These are phyloP conservation scores for Lophius americanus DNA, from an alignment of 2,797 vertebrate species.

Conservation along the genomic window DNA sequence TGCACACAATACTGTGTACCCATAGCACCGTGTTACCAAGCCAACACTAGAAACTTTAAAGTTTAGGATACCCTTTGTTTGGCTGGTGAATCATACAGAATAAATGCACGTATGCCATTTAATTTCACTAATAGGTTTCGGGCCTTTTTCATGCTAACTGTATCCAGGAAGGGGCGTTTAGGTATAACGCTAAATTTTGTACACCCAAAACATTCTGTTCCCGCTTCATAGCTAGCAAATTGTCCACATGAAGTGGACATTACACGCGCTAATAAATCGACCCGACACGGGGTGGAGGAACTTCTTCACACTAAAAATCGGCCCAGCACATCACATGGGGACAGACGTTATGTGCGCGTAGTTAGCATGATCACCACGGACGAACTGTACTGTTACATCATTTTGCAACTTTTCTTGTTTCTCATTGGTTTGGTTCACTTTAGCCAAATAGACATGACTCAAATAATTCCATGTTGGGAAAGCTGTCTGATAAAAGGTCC, in stretches of 20 bases:
- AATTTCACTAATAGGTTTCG: no score
- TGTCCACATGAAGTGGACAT: not conserved
- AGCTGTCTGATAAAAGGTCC: slow-evolving; percentile 21
- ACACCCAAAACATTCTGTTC: not conserved
- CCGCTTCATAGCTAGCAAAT: not conserved
- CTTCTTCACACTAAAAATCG: not conserved
- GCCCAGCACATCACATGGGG: not conserved
- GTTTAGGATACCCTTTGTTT: no score
- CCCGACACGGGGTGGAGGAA: rapidly evolving
- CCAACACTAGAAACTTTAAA: not conserved
- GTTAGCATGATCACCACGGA: slow-evolving; percentile 13
- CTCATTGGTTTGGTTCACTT: not conserved
- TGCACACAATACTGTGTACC: not conserved
- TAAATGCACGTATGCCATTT: no score
- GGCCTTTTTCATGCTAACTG: no score
- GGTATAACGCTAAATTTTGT: slow-evolving; percentile 4
- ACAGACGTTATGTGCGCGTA: slow-evolving; percentile 1
- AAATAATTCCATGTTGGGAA: not conserved
- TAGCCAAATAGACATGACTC: no score
- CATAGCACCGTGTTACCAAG: rapidly evolving
- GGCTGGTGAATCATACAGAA: no score
- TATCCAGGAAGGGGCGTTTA: not conserved
- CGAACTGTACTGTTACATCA: not conserved
- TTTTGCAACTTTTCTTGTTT: no score
- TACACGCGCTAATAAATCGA: not conserved